phyloP scores from a whole-genome alignment of 2,797 vertebrate species.

The Tinamus major region DNA sequence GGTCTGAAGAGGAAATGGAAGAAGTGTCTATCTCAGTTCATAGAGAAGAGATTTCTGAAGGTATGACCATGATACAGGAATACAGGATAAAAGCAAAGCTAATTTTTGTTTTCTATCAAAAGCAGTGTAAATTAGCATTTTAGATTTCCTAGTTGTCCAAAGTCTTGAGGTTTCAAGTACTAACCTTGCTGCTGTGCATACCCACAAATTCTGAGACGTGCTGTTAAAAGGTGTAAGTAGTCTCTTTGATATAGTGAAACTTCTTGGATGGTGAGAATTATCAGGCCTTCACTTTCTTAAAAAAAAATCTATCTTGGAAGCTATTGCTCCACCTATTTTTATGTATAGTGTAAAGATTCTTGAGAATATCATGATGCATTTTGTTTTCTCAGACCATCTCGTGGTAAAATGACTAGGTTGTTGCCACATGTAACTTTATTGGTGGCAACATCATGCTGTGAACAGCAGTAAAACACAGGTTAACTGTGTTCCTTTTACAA shows the following conservation, averaged over 20 bases:
- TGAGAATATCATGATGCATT: not conserved
- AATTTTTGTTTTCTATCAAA: not conserved
- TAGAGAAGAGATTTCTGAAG: slow-evolving; percentile 72
- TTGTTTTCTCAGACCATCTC: not conserved
- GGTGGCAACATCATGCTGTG: not conserved
- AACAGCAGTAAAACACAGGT: not conserved
- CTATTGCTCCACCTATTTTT: not conserved
- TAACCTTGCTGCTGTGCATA: not conserved
- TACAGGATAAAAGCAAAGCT: not conserved
- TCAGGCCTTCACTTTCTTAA: not conserved
- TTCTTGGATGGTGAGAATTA: not conserved
- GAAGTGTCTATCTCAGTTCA: slow-evolving; percentile 60
- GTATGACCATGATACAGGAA: slow-evolving; percentile 20
- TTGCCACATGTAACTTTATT: not conserved
- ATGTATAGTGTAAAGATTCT: not conserved
- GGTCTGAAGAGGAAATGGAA: slow-evolving; percentile 77
- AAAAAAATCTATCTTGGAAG: not conserved
- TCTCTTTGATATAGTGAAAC: not conserved
- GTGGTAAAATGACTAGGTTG: not conserved
- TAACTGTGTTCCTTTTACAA: not conserved
- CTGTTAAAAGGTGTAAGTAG: not conserved
- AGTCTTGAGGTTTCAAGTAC: not conserved
- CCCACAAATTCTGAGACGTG: not conserved
- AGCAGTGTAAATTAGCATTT: not conserved
- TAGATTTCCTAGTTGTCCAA: not conserved